phyloP scores from a whole-genome alignment of 2,888 invertebrate species.

The Villa cingulata region DNA sequence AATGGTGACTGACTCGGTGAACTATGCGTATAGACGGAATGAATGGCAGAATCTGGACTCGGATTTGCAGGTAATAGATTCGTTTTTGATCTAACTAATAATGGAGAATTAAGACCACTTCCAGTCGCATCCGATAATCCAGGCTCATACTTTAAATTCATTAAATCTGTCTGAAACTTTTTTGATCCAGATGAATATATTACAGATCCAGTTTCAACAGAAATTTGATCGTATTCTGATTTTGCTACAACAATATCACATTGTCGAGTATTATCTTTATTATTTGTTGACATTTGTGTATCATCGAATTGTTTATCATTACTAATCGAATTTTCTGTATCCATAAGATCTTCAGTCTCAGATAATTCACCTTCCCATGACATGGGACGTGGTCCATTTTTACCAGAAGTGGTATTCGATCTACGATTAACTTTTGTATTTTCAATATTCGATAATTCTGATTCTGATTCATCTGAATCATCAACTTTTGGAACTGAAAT shows the following conservation, averaged over 20 bases:
- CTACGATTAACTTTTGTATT: slow-evolving; percentile 41
- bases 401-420: slow-evolving; percentile 30
- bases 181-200: slow-evolving; percentile 9
- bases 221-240: slow-evolving; percentile 12
- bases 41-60: slow-evolving; percentile 79
- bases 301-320: slow-evolving; percentile 12
- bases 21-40: slow-evolving; percentile 67
- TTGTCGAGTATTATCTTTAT: slow-evolving; percentile 6
- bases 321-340: slow-evolving; percentile 25
- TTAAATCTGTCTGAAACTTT: slow-evolving; percentile 27
- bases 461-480: slow-evolving; percentile 31
- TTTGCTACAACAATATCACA: slow-evolving; percentile 5
- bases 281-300: slow-evolving; percentile 10
- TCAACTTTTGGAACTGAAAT: slow-evolving; percentile 28
- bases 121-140: slow-evolving; percentile 17
- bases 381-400: slow-evolving; percentile 61
- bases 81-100: slow-evolving; percentile 49
- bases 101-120: slow-evolving; percentile 45
- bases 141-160: slow-evolving; percentile 33
- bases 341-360: slow-evolving; percentile 58
- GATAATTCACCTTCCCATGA: slow-evolving; percentile 90
- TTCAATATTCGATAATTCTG: slow-evolving; percentile 34
- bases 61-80: slow-evolving; percentile 59
- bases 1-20: slow-evolving; percentile 80
- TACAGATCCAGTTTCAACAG: slow-evolving; percentile 8